Conservation (phyloP, 2,888 invertebrate genomes). For the Thereva unica region DNA sequence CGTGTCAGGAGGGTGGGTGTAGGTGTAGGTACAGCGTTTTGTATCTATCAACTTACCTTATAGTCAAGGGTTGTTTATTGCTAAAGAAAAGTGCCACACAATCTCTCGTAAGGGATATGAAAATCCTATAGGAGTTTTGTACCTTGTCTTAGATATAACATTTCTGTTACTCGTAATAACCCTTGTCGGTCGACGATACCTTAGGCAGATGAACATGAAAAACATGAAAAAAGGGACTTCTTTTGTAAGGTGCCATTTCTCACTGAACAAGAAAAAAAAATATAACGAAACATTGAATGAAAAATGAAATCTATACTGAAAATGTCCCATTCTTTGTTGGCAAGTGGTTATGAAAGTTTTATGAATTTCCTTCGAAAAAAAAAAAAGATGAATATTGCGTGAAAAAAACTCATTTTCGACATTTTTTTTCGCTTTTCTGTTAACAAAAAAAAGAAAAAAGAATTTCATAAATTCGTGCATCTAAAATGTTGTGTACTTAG, state of each 20-base stretch:
- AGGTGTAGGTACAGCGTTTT: conserved; percentile 2
- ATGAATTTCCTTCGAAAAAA: background rate
- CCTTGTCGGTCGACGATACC: background rate
- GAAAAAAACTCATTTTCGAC: conserved; percentile 2
- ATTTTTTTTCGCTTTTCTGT: too few species aligned
- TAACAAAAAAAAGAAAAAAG: too few species aligned
- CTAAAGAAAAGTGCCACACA: conserved; percentile 21
- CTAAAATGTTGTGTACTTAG: too few species aligned
- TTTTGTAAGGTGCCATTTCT: too few species aligned
- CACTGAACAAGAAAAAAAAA: too few species aligned
- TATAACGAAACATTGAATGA: too few species aligned
- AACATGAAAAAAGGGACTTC: background rate
- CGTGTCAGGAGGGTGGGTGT: too few species aligned
- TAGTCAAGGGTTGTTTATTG: conserved; percentile 18
- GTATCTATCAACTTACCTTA: conserved; percentile 11
- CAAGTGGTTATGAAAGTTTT: too few species aligned
- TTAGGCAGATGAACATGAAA: background rate
- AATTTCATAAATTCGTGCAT: too few species aligned
- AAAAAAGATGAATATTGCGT: background rate
- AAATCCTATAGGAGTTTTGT: conserved; percentile 13
- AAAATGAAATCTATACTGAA: too few species aligned
- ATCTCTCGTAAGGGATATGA: conserved; percentile 15
- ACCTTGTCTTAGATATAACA: conserved; percentile 15
- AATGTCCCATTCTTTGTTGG: too few species aligned
- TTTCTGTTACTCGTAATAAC: conserved; percentile 8